Conservation (phyloP, 2,888 invertebrate genomes). For the Ferrisia virgata region DNA sequence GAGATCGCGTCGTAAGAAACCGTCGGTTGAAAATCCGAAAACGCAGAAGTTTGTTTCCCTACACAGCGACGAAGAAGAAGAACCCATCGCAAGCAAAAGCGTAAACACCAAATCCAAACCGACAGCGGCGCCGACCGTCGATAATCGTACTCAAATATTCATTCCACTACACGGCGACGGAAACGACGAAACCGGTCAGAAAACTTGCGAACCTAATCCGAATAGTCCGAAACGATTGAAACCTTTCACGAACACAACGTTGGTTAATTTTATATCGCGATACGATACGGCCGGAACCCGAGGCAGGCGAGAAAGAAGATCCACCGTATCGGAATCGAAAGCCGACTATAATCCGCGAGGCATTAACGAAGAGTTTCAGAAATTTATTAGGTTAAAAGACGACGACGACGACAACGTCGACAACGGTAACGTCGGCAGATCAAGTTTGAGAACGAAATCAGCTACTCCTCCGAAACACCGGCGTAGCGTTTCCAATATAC, state of each 20-base stretch:
- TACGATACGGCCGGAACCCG: conserved; percentile 17
- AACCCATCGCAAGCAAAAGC: conserved; percentile 55
- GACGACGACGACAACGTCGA: conserved; percentile 42
- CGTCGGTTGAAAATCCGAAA: conserved; percentile 47
- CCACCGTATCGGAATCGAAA: conserved; percentile 14
- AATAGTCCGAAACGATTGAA: conserved; percentile 48
- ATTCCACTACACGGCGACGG: conserved; percentile 48
- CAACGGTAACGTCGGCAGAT: background rate
- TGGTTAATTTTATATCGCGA: conserved; percentile 47
- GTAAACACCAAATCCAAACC: conserved; percentile 52
- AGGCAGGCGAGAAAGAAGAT: background rate
- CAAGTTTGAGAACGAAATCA: background rate
- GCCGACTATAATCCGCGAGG: background rate
- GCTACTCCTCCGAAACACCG: background rate
- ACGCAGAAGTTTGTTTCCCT: conserved; percentile 47
- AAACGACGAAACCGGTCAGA: background rate
- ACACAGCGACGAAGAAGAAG: conserved; percentile 47
- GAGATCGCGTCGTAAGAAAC: background rate
- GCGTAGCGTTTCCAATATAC: background rate
- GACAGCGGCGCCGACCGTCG: background rate
- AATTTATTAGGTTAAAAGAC: conserved; percentile 45
- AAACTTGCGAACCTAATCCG: conserved; percentile 43
- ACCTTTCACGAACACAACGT: conserved; percentile 48
- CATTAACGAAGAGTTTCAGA: conserved; percentile 47
- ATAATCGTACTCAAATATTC: conserved; percentile 47